These are phyloP conservation scores for Camarhynchus parvulus DNA, from an alignment of 2,113 vertebrate genomes.

Conservation along the genomic window DNA sequence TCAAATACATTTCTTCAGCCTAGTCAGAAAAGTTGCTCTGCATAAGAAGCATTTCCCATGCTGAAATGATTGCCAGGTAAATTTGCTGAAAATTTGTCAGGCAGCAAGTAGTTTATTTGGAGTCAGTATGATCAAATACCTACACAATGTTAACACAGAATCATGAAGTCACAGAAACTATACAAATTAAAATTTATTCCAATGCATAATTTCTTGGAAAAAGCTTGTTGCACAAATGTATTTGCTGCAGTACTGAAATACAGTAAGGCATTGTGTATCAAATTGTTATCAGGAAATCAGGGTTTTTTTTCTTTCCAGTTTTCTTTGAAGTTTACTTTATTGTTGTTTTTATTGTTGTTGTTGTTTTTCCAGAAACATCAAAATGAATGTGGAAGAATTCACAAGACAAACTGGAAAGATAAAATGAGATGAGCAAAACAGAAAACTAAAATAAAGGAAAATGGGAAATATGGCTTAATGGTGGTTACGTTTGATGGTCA, in stretches of 20 bases:
- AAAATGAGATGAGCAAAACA: background rate
- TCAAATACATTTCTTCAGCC: background rate
- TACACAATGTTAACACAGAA: background rate
- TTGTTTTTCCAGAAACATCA: background rate
- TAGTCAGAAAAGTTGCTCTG: background rate
- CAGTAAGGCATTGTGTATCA: background rate
- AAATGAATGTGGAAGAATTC: background rate
- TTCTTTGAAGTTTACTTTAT: background rate
- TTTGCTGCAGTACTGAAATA: background rate
- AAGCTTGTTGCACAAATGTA: background rate
- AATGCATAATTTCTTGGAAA: background rate
- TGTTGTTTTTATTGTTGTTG: background rate
- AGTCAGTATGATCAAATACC: background rate
- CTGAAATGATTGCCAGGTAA: background rate
- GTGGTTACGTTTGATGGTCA: background rate
- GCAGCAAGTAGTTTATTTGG: background rate
- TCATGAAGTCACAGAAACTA: background rate
- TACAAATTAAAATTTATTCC: background rate
- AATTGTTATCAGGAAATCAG: background rate
- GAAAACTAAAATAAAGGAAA: background rate
- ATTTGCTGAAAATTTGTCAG: background rate
- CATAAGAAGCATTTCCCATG: background rate
- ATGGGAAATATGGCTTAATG: background rate
- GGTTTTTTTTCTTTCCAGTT: fast-evolving
- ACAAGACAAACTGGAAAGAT: background rate